Percentiles rank a stretch among this genome's conserved stretches.
phyloP scores from a whole-genome alignment of 1,140 invertebrate species.

The Solenopsis invicta region DNA sequence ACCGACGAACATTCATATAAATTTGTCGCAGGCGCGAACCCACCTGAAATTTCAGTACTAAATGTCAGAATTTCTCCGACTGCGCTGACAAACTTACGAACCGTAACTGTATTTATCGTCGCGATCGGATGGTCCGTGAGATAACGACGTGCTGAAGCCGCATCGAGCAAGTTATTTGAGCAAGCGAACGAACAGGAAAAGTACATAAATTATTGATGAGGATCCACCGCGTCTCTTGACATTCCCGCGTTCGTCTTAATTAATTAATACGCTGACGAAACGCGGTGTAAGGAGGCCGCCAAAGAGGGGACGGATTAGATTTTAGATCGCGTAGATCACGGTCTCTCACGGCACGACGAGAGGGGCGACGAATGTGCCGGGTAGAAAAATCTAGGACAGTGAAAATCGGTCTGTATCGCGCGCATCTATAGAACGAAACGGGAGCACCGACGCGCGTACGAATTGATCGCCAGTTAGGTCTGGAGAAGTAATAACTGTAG shows the following conservation, averaged over 20 bases:
- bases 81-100: constrained; percentile 15
- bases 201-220: constrained; percentile 52
- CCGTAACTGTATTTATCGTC: constrained; percentile 33
- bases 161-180: background rate
- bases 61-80: background rate
- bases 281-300: background rate
- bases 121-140: background rate
- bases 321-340: constrained; percentile 33
- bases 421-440: constrained; percentile 68
- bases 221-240: background rate
- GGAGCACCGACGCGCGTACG: constrained; percentile 57
- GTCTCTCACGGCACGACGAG: constrained; percentile 18
- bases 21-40: background rate
- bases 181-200: background rate
- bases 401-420: constrained; percentile 71
- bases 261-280: constrained; percentile 34
- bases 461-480: constrained; percentile 59
- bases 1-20: constrained; percentile 10
- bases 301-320: constrained; percentile 14
- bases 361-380: constrained; percentile 36
- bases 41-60: background rate
- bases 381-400: constrained; percentile 78
- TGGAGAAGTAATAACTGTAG: constrained; percentile 48
- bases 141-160: background rate
- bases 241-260: constrained; percentile 22